These are phyloP conservation scores for Diadophis punctatus DNA, from an alignment of 2,113 vertebrate species.

Conservation along the genomic window DNA sequence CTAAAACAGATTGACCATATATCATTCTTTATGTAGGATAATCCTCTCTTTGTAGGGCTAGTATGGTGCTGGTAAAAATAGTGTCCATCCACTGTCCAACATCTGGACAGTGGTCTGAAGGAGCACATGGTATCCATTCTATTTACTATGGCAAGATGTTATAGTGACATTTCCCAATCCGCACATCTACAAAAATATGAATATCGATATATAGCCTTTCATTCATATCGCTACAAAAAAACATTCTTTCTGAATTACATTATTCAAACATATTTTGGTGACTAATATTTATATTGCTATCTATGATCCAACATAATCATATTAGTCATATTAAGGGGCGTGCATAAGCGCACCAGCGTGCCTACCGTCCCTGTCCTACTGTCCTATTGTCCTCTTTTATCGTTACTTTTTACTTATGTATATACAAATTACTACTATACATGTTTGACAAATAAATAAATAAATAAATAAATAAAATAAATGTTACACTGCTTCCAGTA, in stretches of 20 bases:
- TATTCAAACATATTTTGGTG: background rate
- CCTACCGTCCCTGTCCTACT: too few species aligned
- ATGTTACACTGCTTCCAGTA: background rate
- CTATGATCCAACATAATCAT: background rate
- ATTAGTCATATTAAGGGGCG: too few species aligned
- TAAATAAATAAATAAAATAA: too few species aligned
- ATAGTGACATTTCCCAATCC: background rate
- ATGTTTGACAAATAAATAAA: too few species aligned
- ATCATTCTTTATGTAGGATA: background rate
- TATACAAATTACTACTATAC: too few species aligned
- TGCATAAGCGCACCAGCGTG: too few species aligned
- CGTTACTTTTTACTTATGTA: too few species aligned
- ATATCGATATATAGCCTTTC: background rate
- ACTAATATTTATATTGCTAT: background rate
- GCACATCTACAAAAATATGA: background rate
- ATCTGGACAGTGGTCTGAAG: background rate
- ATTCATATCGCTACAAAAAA: background rate
- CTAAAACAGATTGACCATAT: background rate
- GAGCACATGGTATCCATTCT: background rate
- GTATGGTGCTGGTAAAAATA: background rate
- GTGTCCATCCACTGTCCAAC: background rate
- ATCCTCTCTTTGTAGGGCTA: background rate
- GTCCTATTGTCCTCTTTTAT: too few species aligned
- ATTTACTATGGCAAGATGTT: background rate
- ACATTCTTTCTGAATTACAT: background rate